phyloP scores from a whole-genome alignment of 1,140 invertebrate genomes.

The Coptotermes formosanus region DNA sequence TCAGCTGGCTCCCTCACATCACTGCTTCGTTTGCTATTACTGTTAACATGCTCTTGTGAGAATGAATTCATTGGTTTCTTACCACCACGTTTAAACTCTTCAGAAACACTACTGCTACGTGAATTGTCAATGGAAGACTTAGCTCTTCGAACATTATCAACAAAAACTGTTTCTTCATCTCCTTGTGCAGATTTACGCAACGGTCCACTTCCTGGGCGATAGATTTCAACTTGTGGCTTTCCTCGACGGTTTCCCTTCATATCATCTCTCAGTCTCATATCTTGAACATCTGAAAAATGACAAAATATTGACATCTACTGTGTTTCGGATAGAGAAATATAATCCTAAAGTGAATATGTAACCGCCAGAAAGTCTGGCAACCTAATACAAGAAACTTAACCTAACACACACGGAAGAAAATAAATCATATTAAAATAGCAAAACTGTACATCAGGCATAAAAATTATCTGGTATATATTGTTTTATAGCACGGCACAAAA shows the following conservation, averaged over 20 bases:
- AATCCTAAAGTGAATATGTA: background rate
- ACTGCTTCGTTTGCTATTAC: slow-evolving; percentile 10
- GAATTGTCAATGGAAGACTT: slow-evolving; percentile 30
- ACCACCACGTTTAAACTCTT: slow-evolving; percentile 20
- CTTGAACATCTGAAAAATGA: slow-evolving; percentile 35
- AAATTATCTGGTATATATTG: background rate
- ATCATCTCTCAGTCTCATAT: slow-evolving; percentile 33
- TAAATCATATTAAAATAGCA: background rate
- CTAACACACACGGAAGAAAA: background rate
- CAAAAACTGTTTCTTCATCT: slow-evolving; percentile 48
- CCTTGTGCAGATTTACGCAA: slow-evolving; percentile 54
- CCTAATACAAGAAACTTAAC: background rate
- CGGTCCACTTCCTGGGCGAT: slow-evolving; percentile 62
- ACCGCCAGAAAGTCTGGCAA: background rate
- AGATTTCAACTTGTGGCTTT: slow-evolving; percentile 48
- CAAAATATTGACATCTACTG: background rate
- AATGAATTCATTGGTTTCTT: slow-evolving; percentile 32
- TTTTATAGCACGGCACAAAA: background rate
- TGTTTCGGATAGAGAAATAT: background rate
- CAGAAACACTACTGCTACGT: background rate
- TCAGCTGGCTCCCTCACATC: background rate
- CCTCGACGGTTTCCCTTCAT: slow-evolving; percentile 32
- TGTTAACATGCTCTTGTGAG: slow-evolving; percentile 28
- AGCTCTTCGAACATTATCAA: slow-evolving; percentile 44
- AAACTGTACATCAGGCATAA: background rate